Conservation (phyloP, 2,113 vertebrate genomes). For the Periophthalmodon schlosseri region DNA sequence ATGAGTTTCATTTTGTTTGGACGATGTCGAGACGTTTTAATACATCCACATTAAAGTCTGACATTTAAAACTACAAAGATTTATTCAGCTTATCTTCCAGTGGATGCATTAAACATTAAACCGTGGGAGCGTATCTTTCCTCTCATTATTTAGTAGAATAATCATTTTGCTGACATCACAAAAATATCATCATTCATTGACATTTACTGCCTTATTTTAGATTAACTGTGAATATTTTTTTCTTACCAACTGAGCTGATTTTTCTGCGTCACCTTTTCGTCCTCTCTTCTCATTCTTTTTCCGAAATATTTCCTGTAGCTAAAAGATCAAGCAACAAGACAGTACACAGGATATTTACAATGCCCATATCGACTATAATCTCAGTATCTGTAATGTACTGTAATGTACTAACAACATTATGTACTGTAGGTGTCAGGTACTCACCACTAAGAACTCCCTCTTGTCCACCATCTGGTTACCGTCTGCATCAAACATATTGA, state of each 20-base stretch:
- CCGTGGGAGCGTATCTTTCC: not conserved
- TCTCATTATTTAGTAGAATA: not conserved
- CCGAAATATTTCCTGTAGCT: slow-evolving; percentile 98
- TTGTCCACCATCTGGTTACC: slow-evolving; percentile 99
- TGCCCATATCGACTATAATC: not conserved
- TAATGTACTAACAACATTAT: not conserved
- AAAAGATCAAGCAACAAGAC: slow-evolving; percentile 25
- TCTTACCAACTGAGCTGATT: slow-evolving; percentile 93
- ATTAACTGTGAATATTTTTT: not conserved
- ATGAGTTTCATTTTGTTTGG: slow-evolving; percentile 5
- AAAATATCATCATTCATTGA: not conserved
- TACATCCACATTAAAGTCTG: slow-evolving; percentile 23
- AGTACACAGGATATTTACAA: not conserved
- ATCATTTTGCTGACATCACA: slow-evolving; percentile 7
- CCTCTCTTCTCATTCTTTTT: slow-evolving; percentile 98
- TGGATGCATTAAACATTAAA: slow-evolving; percentile 42
- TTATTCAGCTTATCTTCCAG: not conserved
- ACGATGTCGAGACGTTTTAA: slow-evolving; percentile 29
- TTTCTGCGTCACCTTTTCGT: slow-evolving; percentile 91
- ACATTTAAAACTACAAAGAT: not conserved
- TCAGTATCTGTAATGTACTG: not conserved
- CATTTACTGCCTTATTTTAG: not conserved
- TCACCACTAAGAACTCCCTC: slow-evolving; percentile 97
- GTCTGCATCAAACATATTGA: slow-evolving; percentile 99
- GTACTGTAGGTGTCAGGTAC: slow-evolving; percentile 47